Evolutionary conservation across 1,140 invertebrate species (phyloP).

Genomic region (Sesamia nonagrioides): DNA sequence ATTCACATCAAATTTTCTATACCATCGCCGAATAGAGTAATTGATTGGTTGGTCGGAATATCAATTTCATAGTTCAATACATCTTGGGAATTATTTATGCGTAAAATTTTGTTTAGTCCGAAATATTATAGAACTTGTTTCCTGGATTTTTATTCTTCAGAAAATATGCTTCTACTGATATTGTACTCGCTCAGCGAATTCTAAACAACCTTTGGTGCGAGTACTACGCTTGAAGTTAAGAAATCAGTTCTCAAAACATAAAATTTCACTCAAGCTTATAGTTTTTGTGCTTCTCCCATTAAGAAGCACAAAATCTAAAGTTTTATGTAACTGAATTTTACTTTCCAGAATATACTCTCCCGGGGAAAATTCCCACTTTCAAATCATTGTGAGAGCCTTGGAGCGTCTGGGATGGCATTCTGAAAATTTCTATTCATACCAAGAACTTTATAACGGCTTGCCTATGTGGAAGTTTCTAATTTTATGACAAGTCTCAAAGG

Average conservation of each 20-base stretch:
- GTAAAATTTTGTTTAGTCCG: neutral
- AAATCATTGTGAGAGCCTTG: constrained; percentile 40
- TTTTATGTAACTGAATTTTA: constrained; percentile 47
- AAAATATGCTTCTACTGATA: neutral
- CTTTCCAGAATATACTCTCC: constrained; percentile 37
- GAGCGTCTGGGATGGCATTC: constrained; percentile 27
- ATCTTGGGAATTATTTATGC: neutral
- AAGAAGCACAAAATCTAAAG: constrained; percentile 45
- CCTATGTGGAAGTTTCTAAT: constrained; percentile 11
- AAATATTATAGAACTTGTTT: neutral
- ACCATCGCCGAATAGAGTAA: constrained; percentile 42
- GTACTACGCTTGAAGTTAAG: constrained; percentile 12
- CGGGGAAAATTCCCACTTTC: constrained; percentile 42
- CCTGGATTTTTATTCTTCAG: neutral
- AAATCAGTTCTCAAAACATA: constrained; percentile 47
- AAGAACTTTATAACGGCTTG: constrained; percentile 34
- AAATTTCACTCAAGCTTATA: constrained; percentile 48
- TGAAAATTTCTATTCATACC: constrained; percentile 39
- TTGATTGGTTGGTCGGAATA: constrained; percentile 29
- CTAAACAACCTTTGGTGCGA: constrained; percentile 16
- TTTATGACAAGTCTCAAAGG: neutral
- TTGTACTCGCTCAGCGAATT: constrained; percentile 9
- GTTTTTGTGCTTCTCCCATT: too few relatives aligned
- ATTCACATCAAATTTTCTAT: constrained; percentile 39
- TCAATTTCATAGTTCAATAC: constrained; percentile 29